Evolutionary conservation across 2,797 vertebrate species (phyloP), one percentile per base, ranked within the genome.

Genomic region (Poeciliopsis gracilis): DNA sequence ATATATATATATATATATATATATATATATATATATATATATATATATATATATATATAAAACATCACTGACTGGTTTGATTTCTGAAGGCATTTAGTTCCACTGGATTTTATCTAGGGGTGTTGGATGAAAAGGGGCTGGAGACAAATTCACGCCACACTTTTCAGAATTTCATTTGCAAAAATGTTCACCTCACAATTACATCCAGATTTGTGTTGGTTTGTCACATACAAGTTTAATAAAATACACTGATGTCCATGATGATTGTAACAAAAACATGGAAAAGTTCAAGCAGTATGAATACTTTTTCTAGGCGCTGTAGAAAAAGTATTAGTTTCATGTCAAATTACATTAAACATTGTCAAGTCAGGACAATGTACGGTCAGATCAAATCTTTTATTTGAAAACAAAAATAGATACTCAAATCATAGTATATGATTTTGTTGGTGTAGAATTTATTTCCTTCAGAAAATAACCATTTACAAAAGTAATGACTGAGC

Each of bases 351-450:
- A 10, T 69, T 69, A 69, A 43, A 69, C 20, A 25, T 69, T 69
- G 38, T 41, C 66, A 69, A 75, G n/a, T 43, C 3, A 2, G 0
- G 33, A 23, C 7, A 25, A 33, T 23, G 70, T 9, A 43, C 43
- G 45, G 41, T 67, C 51, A 63, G 25, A 79, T 75, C 30, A 77
- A 30, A 63, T 49, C 1, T 66, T 81, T 89, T 87, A 85, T 82
- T 85, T 78, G 3, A 72, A 23, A 13, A 84, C 51, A n/a, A 75
- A 77, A 77, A 47, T 36, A 80, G 67, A 83, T 11, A 12, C 25
- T 12, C 25, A 51, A 23, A 51, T n/a, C 51, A 66, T 30, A 71
- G 80, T 15, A 28, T 23, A 51, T 63, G n/a, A 57, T 33, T n/a
- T n/a, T 73, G 1, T 73, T 79, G 46, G 28, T 45, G 6, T 38